Percentiles rank a stretch among this genome's conserved stretches.
Evolutionary conservation across 2,888 invertebrate species (phyloP).

Genomic region (Drosophila mimetica): DNA sequence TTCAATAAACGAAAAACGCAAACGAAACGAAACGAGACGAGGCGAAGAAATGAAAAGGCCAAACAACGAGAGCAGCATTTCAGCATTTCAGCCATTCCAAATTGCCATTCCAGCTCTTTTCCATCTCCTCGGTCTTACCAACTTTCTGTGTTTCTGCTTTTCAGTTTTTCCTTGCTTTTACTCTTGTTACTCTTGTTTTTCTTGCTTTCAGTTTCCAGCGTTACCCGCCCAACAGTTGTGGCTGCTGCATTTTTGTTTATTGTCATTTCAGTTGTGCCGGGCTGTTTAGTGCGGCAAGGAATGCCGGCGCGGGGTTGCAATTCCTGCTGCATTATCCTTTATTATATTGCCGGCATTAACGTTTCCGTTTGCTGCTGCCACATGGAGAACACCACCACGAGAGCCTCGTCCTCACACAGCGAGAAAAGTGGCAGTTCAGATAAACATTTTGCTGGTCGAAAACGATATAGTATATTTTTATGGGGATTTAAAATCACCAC

Average conservation of each 20-base stretch:
- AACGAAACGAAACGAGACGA: conserved; percentile 1
- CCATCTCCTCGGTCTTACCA: conserved; percentile 13
- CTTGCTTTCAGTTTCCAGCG: conserved; percentile 4
- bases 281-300: conserved; percentile 45
- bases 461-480: too few relatives aligned
- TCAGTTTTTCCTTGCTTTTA: too few relatives aligned
- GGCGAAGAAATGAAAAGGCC: conserved; percentile 32
- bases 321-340: conserved; percentile 60
- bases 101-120: conserved; percentile 12
- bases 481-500: too few relatives aligned
- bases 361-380: conserved; percentile 52
- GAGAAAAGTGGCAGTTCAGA: background rate
- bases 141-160: background rate
- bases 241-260: conserved; percentile 53
- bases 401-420: background rate
- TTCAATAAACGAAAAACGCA: conserved; percentile 43
- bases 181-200: background rate
- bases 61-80: conserved; percentile 44
- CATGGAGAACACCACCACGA: conserved; percentile 1
- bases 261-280: conserved; percentile 44
- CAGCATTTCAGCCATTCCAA: conserved; percentile 38
- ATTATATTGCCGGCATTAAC: conserved; percentile 63
- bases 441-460: too few relatives aligned
- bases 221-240: conserved; percentile 13
- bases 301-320: conserved; percentile 42